These are phyloP conservation scores for Teleogryllus oceanicus DNA, from an alignment of 2,888 invertebrate genomes.

Conservation along the genomic window DNA sequence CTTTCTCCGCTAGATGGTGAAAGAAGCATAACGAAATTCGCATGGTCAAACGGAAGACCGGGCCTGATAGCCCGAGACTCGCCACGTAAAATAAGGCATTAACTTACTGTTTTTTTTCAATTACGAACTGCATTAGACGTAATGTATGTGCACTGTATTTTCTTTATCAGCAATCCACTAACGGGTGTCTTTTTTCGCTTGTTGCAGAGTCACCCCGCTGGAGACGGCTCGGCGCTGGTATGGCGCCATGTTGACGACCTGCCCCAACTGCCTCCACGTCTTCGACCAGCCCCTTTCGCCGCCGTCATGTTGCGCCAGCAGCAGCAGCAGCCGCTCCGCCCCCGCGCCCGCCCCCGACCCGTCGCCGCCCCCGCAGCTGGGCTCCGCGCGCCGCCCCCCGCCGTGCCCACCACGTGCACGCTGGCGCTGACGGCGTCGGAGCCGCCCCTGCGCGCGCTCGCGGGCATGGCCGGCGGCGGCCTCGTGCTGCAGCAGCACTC, in stretches of 20 bases:
- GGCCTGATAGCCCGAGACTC: too few species aligned
- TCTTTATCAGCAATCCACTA: too few species aligned
- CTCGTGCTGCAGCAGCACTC: conserved; percentile 26
- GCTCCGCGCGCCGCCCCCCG: conserved; percentile 37
- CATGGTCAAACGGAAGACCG: too few species aligned
- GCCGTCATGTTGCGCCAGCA: background rate
- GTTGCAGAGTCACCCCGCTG: background rate
- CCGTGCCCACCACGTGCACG: conserved; percentile 25
- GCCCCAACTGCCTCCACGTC: conserved; percentile 69
- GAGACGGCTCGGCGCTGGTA: conserved; percentile 42
- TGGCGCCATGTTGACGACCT: conserved; percentile 52
- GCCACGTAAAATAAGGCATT: too few species aligned
- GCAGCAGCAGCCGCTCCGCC: background rate
- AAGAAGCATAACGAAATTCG: too few species aligned
- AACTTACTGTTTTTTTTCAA: too few species aligned
- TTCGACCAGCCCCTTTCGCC: conserved; percentile 46
- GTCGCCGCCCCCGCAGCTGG: conserved; percentile 40
- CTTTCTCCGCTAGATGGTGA: too few species aligned
- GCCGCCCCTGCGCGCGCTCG: conserved; percentile 25
- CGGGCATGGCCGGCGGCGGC: conserved; percentile 35
- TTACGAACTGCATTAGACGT: too few species aligned
- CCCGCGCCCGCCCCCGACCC: conserved; percentile 33
- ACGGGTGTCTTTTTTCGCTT: background rate
- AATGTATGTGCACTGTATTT: too few species aligned
- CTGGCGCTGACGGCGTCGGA: conserved; percentile 29